Base-by-base conservation (phyloP, 2,113 vertebrate species). In the Entomyzon cyanotis region DNA sequence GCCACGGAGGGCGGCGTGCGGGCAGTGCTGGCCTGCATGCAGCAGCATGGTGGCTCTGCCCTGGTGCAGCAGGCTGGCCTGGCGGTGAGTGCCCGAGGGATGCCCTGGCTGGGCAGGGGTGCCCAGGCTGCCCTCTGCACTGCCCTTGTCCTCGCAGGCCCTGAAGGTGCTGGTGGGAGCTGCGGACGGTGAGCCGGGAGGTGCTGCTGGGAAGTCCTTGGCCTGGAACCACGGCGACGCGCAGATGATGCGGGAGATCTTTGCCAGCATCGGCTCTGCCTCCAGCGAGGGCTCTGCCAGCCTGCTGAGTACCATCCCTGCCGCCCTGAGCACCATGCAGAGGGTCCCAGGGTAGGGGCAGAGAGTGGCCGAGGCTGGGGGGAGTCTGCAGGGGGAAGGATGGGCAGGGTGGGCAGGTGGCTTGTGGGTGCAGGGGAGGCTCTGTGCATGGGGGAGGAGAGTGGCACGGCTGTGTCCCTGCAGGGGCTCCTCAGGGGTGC, bases 181-280 rank as follows among this genome's bases (percentile, higher is more conserved):
- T n/a, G 98, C 96, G 76, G 98, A 98, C 23, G 96, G 97, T 1
- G 99, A 99, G 92, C 78, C 95, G 8, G 97, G 97, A 44, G 97
- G 97, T 23, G 93, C 94, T 2, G 67, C 95, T 12, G 96, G 96
- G 89, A 92, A 81, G 47, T 89, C 97, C 28, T 86, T 80, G 16
- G 49, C 97, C 15, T 98, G 99, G 41, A 98, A 97, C 3, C 98
- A 98, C 11, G 98, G 98, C 2, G 99, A 99, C 4, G 97, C 97
- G 1, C 99, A 99, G 97, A 98, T 99, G 98, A 98, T 99, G 97
- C 97, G 98, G 94, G 99, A 99, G 96, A 99, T 99, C 95, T 99
- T 99, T 12, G 98, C 99, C 91, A 99, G 99, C 98, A 99, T 99
- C 6, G 99, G 99, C 88, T 99, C 99, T 7, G 99, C 99, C 70